These are phyloP conservation scores for Drosophila putrida DNA, from an alignment of 2,888 invertebrate species.

Conservation along the genomic window DNA sequence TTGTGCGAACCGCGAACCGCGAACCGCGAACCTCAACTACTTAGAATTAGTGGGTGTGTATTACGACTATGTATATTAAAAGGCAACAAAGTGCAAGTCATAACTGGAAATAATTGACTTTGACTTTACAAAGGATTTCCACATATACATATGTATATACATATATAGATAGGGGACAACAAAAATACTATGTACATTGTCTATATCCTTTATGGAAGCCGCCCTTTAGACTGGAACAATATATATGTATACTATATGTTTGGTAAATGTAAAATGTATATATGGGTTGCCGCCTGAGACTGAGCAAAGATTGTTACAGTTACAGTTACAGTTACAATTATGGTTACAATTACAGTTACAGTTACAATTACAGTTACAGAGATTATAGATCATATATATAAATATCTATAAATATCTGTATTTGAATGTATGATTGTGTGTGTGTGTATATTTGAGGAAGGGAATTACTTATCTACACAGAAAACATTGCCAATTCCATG, in stretches of 20 bases:
- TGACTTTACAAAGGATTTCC: constrained; percentile 31
- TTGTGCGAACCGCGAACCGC: constrained; percentile 32
- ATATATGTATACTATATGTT: no score
- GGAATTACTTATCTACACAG: constrained; percentile 35
- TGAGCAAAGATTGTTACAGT: constrained; percentile 60
- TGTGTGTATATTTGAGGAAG: constrained; percentile 3
- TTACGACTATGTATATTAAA: constrained; percentile 40
- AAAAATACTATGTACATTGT: not conserved
- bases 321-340: constrained; percentile 28
- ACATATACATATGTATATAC: not conserved
- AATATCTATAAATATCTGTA: constrained; percentile 7
- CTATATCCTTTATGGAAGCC: not conserved
- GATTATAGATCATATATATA: constrained; percentile 27
- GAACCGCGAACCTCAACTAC: constrained; percentile 8
- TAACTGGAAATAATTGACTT: constrained; percentile 64
- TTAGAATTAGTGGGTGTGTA: constrained; percentile 3
- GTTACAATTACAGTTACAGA: constrained; percentile 13
- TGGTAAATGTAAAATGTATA: no score
- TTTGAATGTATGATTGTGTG: constrained; percentile 4
- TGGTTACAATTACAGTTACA: not conserved
- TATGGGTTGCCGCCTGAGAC: constrained; percentile 34
- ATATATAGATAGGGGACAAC: not conserved
- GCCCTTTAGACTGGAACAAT: constrained; percentile 4
- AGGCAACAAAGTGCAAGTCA: constrained; percentile 61
- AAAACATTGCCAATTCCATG: constrained; percentile 10